Conservation (phyloP, 1,140 invertebrate species). For the Brachystomella parvula region DNA sequence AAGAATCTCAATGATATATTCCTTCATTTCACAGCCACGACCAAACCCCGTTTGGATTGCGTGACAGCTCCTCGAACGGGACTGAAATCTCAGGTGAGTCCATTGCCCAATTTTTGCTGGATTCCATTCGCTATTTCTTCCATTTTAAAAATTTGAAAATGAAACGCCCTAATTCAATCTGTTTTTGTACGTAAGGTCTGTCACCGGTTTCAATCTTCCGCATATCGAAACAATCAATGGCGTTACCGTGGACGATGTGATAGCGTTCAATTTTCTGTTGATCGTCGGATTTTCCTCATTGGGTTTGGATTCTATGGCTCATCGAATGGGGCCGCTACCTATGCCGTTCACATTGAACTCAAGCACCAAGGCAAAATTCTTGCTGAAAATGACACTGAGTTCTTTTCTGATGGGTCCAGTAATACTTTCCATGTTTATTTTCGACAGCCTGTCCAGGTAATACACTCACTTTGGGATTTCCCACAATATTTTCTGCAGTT, state of each 20-base stretch:
- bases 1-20: slow-evolving; percentile 89
- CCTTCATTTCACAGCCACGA: slow-evolving; percentile 73
- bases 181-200: too few relatives aligned
- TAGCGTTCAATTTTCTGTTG: slow-evolving; percentile 86
- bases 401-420: slow-evolving; percentile 86
- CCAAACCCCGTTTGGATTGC: slow-evolving; percentile 72
- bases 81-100: slow-evolving; percentile 70
- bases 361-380: slow-evolving; percentile 74
- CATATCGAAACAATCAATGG: slow-evolving; percentile 93
- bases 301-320: slow-evolving; percentile 88
- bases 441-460: slow-evolving; percentile 70
- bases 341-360: slow-evolving; percentile 81
- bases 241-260: slow-evolving; percentile 82
- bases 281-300: slow-evolving; percentile 83
- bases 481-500: neutral
- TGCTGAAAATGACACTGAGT: slow-evolving; percentile 81
- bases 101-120: neutral
- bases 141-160: neutral
- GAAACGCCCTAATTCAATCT: too few relatives aligned
- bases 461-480: neutral
- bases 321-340: slow-evolving; percentile 81
- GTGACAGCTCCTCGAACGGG: slow-evolving; percentile 71
- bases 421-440: slow-evolving; percentile 91
- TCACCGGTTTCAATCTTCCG: slow-evolving; percentile 89
- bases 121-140: too few relatives aligned